Conservation (phyloP, 2,797 vertebrate species). For the Cirrhinus molitorella region DNA sequence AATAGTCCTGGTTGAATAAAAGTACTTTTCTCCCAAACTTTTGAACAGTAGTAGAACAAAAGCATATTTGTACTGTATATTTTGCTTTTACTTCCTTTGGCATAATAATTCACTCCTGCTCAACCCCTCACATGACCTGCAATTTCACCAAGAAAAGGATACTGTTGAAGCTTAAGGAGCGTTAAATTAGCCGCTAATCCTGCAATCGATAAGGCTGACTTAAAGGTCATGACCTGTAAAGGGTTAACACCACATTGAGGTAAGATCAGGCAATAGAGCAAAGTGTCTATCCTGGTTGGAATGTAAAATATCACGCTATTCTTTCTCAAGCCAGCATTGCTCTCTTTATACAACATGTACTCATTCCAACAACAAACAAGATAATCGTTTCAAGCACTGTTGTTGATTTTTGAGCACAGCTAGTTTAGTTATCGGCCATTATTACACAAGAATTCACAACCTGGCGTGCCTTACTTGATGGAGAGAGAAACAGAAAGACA, state of each 20-base stretch:
- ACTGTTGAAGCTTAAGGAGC: constrained; percentile 46
- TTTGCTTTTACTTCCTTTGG: not conserved
- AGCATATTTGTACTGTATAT: not conserved
- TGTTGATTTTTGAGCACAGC: constrained; percentile 29
- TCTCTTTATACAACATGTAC: constrained; percentile 69
- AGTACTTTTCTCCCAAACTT: not conserved
- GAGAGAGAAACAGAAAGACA: not conserved
- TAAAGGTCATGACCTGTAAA: constrained; percentile 71
- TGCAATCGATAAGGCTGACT: constrained; percentile 70
- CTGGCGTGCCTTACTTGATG: not conserved
- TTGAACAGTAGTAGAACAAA: not conserved
- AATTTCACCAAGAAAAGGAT: constrained; percentile 54
- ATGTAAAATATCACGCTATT: constrained; percentile 61
- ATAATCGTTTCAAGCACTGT: constrained; percentile 48
- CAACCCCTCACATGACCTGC: constrained; percentile 10
- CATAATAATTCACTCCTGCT: not conserved
- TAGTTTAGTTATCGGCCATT: constrained; percentile 18
- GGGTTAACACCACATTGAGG: constrained; percentile 56
- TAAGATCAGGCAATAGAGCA: constrained; percentile 45
- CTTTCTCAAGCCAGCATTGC: constrained; percentile 63
- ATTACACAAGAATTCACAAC: constrained; percentile 14
- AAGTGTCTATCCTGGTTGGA: constrained; percentile 49
- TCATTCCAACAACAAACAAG: constrained; percentile 46
- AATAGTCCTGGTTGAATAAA: not conserved
- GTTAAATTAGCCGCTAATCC: constrained; percentile 59